phyloP scores from a whole-genome alignment of 1,140 invertebrate species.

The Euura lappo region DNA sequence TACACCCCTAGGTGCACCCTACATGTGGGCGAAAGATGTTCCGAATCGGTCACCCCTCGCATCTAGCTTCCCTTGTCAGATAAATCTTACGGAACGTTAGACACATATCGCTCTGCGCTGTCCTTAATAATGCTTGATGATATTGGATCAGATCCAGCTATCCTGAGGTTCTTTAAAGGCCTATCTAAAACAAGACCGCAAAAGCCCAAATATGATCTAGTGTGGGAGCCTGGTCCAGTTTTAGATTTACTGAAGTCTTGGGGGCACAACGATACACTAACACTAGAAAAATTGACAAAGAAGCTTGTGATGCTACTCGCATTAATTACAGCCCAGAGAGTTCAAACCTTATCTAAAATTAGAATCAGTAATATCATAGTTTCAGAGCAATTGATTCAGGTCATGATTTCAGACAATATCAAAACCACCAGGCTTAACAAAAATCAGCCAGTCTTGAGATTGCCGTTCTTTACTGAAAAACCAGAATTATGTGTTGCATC shows the following conservation, averaged over 20 bases:
- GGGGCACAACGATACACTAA: constrained; percentile 19
- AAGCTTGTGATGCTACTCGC: constrained; percentile 33
- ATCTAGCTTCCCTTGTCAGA: no score
- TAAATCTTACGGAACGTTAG: constrained; percentile 21
- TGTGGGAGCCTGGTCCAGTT: constrained; percentile 34
- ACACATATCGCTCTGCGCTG: constrained; percentile 24
- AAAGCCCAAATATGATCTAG: constrained; percentile 30
- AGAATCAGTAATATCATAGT: constrained; percentile 17
- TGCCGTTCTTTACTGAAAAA: constrained; percentile 20
- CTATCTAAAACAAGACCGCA: constrained; percentile 28
- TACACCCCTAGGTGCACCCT: no score
- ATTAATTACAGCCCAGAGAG: constrained; percentile 23
- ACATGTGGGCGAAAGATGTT: no score
- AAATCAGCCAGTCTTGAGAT: constrained; percentile 16
- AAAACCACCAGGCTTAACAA: constrained; percentile 15
- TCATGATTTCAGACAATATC: constrained; percentile 21
- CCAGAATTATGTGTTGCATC: neutral
- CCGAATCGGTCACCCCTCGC: no score
- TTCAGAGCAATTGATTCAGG: neutral
- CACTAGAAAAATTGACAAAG: constrained; percentile 26
- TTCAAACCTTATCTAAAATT: constrained; percentile 23
- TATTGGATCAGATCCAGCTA: constrained; percentile 22
- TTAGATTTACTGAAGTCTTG: constrained; percentile 22
- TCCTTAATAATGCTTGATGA: constrained; percentile 13
- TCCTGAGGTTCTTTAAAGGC: constrained; percentile 35